Percentiles rank a stretch among this genome's conserved stretches.
These are phyloP conservation scores for Euura saliciscinereae DNA, from an alignment of 1,140 invertebrate genomes.

Conservation along the genomic window DNA sequence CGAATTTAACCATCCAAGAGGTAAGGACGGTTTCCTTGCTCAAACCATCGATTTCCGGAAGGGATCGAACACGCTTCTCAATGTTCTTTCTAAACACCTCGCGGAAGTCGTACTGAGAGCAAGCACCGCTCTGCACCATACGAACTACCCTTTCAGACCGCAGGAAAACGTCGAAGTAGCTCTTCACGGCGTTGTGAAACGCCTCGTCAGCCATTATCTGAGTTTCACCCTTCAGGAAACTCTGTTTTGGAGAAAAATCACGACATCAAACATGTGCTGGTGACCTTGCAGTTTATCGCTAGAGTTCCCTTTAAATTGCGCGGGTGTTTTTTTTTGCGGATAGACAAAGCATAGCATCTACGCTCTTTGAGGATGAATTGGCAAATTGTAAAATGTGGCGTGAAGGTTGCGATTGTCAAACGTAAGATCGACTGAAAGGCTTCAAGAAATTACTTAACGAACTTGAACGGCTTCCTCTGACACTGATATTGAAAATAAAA, in stretches of 20 bases:
- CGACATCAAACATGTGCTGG: constrained; percentile 20
- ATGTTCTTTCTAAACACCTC: constrained; percentile 99
- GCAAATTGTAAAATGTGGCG: neutral
- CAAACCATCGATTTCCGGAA: constrained; percentile 98
- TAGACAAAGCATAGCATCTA: neutral
- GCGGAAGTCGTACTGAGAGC: constrained; percentile 96
- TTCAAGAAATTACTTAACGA: constrained; percentile 32
- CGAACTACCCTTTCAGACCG: constrained; percentile 93
- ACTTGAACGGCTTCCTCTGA: constrained; percentile 34
- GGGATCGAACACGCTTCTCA: constrained; percentile 93
- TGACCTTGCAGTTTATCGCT: neutral
- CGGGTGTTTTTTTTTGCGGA: neutral
- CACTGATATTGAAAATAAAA: constrained; percentile 20
- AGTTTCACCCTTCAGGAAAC: constrained; percentile 92
- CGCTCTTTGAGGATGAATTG: no score
- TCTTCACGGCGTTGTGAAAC: constrained; percentile 98
- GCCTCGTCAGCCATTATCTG: constrained; percentile 99
- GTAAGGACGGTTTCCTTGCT: constrained; percentile 99
- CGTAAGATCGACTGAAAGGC: constrained; percentile 30
- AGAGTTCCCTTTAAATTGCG: constrained; percentile 10
- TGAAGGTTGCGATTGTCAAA: constrained; percentile 29
- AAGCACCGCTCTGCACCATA: constrained; percentile 97
- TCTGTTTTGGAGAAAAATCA: constrained; percentile 60
- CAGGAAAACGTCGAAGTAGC: constrained; percentile 96
- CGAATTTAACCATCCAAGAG: constrained; percentile 99